phyloP scores from a whole-genome alignment of 2,113 vertebrate species.

The Toxotes chatareus region DNA sequence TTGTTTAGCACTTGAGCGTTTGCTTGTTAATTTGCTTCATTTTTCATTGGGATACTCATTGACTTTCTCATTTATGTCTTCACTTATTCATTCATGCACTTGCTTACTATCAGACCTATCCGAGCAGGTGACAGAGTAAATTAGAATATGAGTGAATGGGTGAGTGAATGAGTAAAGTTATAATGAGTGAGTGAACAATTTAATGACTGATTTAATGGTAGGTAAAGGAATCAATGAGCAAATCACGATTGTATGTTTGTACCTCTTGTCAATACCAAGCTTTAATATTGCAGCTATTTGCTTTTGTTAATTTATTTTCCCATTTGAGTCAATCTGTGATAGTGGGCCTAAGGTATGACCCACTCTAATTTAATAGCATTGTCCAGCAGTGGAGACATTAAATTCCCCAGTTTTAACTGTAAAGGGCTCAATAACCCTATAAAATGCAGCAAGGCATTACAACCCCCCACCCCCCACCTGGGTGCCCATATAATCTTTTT shows the following conservation, averaged over 20 bases:
- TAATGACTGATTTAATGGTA: not conserved
- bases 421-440: not conserved
- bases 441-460: not conserved
- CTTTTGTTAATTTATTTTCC: too few relatives aligned
- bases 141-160: not conserved
- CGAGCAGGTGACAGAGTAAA: not conserved
- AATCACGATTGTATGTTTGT: too few relatives aligned
- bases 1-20: not conserved
- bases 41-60: not conserved
- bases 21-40: not conserved
- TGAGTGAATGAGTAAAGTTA: not conserved
- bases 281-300: too few relatives aligned
- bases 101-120: not conserved
- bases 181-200: not conserved
- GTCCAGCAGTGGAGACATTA: not conserved
- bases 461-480: not conserved
- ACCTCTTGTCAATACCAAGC: too few relatives aligned
- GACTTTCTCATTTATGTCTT: not conserved
- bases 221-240: not conserved
- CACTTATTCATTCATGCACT: not conserved
- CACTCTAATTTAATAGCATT: too few relatives aligned
- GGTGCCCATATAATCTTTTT: slow-evolving; percentile 1
- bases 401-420: not conserved
- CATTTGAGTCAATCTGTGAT: too few relatives aligned
- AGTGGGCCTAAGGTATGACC: too few relatives aligned